Conservation (phyloP, 2,113 vertebrate genomes). For the Bucco capensis region DNA sequence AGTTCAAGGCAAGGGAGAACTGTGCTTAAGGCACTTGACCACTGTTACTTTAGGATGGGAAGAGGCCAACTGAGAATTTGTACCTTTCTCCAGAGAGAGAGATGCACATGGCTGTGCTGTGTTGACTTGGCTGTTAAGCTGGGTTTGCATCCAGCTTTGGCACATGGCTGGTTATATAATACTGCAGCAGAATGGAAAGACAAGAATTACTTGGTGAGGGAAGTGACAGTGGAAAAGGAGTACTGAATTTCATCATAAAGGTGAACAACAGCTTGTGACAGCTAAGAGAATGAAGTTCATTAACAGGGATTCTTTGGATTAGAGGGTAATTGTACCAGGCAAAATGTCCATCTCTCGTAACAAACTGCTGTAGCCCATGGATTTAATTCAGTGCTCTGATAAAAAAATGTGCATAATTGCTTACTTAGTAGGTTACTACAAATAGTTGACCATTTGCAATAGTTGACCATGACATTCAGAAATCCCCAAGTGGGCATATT, state of each 20-base stretch:
- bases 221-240: not conserved
- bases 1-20: not conserved
- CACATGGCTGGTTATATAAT: constrained; percentile 58
- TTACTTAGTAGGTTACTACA: not conserved
- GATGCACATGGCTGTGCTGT: not conserved
- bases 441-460: not conserved
- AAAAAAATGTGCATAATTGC: not conserved
- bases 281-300: not conserved
- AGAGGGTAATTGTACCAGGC: not conserved
- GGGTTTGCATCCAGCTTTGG: constrained; percentile 31
- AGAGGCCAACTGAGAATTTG: not conserved
- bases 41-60: not conserved
- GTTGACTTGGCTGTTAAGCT: constrained; percentile 1
- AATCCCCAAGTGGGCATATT: not conserved
- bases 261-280: not conserved
- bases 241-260: not conserved
- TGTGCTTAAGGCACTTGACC: not conserved
- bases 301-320: not conserved
- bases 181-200: constrained; percentile 29
- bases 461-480: not conserved
- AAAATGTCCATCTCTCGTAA: not conserved
- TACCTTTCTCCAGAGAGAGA: not conserved
- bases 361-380: not conserved
- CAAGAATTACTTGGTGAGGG: not conserved
- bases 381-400: not conserved